Conservation (phyloP, 2,797 vertebrate genomes). For the Onychomys arenicola region DNA sequence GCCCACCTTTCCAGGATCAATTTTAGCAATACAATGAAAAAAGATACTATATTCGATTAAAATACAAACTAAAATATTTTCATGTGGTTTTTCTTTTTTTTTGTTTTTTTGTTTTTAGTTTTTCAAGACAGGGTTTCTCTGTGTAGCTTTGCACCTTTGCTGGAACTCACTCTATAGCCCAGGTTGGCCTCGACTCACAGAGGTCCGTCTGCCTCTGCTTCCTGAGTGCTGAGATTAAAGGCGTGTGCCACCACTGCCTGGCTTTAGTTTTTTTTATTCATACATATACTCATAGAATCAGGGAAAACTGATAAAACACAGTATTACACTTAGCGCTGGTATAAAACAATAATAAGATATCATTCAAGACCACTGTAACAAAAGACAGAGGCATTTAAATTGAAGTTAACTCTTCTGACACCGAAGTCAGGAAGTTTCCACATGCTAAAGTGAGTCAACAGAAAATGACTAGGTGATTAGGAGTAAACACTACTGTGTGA, state of each 20-base stretch:
- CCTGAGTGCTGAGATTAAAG: too few species aligned
- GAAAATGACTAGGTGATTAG: not conserved
- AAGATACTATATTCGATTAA: not conserved
- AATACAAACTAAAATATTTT: not conserved
- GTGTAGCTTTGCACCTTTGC: too few species aligned
- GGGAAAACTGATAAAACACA: not conserved
- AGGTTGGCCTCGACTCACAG: too few species aligned
- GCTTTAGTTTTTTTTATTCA: not conserved
- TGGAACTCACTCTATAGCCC: too few species aligned
- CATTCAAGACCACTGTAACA: not conserved
- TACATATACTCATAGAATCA: not conserved
- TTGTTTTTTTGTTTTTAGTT: too few species aligned
- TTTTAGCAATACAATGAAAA: not conserved
- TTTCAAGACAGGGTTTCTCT: too few species aligned
- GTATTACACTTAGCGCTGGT: not conserved
- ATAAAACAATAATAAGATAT: constrained; percentile 5
- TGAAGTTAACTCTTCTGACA: not conserved
- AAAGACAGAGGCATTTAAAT: not conserved
- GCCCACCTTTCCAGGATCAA: not conserved
- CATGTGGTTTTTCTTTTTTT: not conserved
- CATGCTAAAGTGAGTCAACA: not conserved
- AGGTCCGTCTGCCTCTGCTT: too few species aligned
- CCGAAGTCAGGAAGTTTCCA: not conserved
- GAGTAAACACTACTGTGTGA: not conserved
- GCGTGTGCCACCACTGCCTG: too few species aligned